phyloP scores from a whole-genome alignment of 2,113 vertebrate genomes.

The Mobula hypostoma region DNA sequence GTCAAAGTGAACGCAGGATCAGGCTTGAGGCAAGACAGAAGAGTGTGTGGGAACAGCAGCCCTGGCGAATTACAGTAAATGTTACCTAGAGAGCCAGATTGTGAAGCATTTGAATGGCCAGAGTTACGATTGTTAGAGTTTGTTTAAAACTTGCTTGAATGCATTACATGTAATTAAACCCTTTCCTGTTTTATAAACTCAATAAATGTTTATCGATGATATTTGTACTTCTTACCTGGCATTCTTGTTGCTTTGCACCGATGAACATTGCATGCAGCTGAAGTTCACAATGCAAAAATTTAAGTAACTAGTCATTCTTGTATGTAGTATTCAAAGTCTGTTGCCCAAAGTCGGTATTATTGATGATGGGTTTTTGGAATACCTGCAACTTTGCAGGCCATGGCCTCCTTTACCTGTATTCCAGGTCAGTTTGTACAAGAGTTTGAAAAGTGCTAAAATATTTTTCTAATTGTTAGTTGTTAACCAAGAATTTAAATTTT shows the following conservation, averaged over 20 bases:
- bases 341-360: neutral
- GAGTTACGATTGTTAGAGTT: too few relatives aligned
- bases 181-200: neutral
- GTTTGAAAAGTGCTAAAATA: neutral
- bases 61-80: too few relatives aligned
- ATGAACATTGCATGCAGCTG: neutral
- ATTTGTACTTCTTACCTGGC: neutral
- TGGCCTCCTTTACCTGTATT: neutral
- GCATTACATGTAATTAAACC: neutral
- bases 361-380: neutral
- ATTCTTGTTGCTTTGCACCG: neutral
- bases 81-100: too few relatives aligned
- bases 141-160: neutral
- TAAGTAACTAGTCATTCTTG: neutral
- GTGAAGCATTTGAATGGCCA: too few relatives aligned
- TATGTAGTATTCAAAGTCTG: neutral
- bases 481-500: neutral
- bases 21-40: too few relatives aligned
- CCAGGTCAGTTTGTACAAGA: neutral
- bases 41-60: too few relatives aligned
- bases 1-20: too few relatives aligned
- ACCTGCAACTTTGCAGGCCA: neutral
- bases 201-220: neutral
- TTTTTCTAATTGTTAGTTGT: neutral
- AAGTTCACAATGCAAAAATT: neutral